These are phyloP conservation scores for Brachionus manjavacas DNA, from an alignment of 1,140 invertebrate genomes.

Conservation along the genomic window DNA sequence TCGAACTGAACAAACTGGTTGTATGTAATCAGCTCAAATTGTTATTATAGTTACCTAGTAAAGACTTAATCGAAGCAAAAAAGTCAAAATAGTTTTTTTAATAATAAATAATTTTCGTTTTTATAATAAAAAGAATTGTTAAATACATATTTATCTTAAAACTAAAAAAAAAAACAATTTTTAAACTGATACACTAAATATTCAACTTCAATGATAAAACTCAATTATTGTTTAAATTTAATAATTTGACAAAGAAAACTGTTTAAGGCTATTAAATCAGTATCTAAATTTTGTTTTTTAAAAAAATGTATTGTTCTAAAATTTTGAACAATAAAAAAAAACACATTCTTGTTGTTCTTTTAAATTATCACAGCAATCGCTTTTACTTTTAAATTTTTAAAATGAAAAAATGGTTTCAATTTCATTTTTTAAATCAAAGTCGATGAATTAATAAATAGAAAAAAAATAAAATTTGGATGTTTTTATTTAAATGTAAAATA, in stretches of 20 bases:
- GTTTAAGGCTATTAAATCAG: background rate
- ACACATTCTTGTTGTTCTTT: background rate
- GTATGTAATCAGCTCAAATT: conserved; percentile 1
- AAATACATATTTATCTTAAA: background rate
- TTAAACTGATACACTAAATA: too few relatives aligned
- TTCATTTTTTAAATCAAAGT: background rate
- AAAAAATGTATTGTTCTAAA: background rate
- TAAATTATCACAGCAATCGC: background rate
- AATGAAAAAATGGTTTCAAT: background rate
- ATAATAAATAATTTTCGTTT: background rate
- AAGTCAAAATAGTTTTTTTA: background rate
- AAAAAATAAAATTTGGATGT: too few relatives aligned
- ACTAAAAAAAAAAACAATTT: background rate
- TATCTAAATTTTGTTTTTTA: background rate
- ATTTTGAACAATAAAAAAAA: background rate
- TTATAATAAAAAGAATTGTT: background rate
- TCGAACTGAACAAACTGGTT: conserved; percentile 34
- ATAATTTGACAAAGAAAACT: background rate
- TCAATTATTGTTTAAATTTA: background rate
- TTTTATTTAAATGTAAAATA: too few relatives aligned
- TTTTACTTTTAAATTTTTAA: background rate
- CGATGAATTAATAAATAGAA: too few relatives aligned
- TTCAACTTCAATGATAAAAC: background rate
- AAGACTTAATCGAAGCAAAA: background rate
- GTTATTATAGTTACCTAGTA: background rate